phyloP scores from a whole-genome alignment of 2,113 vertebrate species.

The Oreochromis tanganicae region DNA sequence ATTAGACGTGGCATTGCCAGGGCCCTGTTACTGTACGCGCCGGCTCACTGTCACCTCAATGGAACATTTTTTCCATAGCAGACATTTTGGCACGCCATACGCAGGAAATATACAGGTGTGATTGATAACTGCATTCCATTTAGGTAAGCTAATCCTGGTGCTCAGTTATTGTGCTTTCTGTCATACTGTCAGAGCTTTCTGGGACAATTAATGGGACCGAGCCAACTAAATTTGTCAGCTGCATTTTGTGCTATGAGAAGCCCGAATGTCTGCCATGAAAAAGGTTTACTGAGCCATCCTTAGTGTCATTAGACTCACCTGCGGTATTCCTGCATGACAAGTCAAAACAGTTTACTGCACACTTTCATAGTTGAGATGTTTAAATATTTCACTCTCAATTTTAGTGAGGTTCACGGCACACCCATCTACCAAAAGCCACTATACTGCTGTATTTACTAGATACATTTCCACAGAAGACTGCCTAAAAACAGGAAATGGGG shows the following conservation, averaged over 20 bases:
- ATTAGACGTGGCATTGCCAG: not conserved
- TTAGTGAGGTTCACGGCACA: rapidly evolving
- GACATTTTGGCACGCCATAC: not conserved
- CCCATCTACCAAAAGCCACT: not conserved
- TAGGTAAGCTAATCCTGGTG: not conserved
- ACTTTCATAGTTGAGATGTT: not conserved
- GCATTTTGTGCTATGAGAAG: not conserved
- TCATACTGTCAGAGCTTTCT: not conserved
- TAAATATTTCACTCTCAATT: not conserved
- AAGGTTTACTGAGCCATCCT: not conserved
- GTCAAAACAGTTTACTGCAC: not conserved
- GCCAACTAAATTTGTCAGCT: not conserved
- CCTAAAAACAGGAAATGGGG: not conserved
- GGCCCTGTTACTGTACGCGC: not conserved
- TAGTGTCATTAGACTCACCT: not conserved
- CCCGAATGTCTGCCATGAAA: not conserved
- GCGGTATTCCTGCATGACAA: not conserved
- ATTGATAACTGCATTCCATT: not conserved
- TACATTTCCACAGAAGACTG: not conserved
- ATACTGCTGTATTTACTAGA: not conserved
- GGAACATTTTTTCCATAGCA: not conserved
- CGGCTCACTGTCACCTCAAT: not conserved
- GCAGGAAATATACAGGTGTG: not conserved
- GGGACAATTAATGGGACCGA: not conserved
- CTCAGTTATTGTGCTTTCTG: not conserved